These are phyloP conservation scores for Myotis findleyi DNA, from an alignment of 2,797 vertebrate species.

Conservation along the genomic window DNA sequence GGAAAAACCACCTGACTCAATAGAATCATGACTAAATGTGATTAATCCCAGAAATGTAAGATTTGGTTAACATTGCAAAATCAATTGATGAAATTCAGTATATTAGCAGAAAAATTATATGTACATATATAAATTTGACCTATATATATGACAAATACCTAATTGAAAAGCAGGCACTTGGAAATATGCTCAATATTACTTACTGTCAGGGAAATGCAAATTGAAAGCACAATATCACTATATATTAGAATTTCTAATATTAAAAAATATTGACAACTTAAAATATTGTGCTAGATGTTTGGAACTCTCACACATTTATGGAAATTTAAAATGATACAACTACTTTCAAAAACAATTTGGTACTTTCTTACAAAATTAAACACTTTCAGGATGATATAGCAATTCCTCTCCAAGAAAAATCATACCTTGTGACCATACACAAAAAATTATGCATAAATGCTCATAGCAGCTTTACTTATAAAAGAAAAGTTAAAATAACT, in stretches of 20 bases:
- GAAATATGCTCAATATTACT: not conserved
- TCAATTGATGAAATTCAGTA: not conserved
- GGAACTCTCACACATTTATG: not conserved
- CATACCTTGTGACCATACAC: not conserved
- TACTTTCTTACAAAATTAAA: not conserved
- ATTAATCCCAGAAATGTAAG: not conserved
- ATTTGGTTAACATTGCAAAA: not conserved
- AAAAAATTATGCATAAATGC: not conserved
- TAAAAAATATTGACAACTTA: not conserved
- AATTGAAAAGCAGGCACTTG: not conserved
- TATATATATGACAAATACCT: not conserved
- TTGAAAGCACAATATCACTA: not conserved
- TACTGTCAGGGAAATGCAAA: not conserved
- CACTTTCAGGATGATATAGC: not conserved
- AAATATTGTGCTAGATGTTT: slow-evolving; percentile 1
- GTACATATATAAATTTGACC: not conserved
- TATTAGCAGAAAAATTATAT: not conserved
- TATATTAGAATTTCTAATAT: not conserved
- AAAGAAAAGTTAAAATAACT: slow-evolving; percentile 29
- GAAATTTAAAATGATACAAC: not conserved
- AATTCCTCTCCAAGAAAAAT: not conserved
- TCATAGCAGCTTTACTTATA: slow-evolving; percentile 1
- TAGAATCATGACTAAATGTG: slow-evolving; percentile 15
- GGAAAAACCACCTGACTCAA: not conserved
- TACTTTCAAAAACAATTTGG: not conserved